Conservation (phyloP, 2,797 vertebrate species). For the Xerus rutilus region DNA sequence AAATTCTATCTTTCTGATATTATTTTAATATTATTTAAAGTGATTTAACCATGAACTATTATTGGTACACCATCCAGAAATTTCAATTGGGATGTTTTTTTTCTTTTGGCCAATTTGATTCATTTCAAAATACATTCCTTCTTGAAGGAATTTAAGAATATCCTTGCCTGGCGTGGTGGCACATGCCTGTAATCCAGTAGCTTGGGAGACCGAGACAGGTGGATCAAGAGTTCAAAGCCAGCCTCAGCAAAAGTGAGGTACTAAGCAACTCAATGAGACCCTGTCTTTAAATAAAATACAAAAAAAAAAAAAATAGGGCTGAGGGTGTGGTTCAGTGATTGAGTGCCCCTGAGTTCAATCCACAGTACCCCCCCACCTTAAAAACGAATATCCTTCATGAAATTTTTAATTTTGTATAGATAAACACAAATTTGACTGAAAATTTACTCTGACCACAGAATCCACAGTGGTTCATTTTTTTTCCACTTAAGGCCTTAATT, state of each 20-base stretch:
- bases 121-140: neutral
- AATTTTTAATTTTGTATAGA: neutral
- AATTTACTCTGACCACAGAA: neutral
- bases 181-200: too few relatives aligned
- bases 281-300: too few relatives aligned
- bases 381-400: neutral
- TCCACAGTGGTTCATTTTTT: neutral
- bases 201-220: too few relatives aligned
- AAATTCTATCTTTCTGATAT: neutral
- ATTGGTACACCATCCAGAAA: neutral
- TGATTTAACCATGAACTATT: neutral
- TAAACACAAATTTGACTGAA: neutral
- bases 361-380: too few relatives aligned
- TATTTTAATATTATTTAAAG: neutral
- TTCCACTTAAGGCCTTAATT: neutral
- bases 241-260: too few relatives aligned
- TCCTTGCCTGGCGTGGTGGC: neutral
- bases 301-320: too few relatives aligned
- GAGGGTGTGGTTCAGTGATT: too few relatives aligned
- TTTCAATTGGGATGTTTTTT: neutral
- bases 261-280: too few relatives aligned
- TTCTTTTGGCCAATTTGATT: neutral
- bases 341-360: too few relatives aligned
- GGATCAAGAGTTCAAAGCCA: too few relatives aligned
- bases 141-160: neutral